Base-by-base conservation (phyloP, 1,140 invertebrate genomes). In the Drosophila nannoptera region DNA sequence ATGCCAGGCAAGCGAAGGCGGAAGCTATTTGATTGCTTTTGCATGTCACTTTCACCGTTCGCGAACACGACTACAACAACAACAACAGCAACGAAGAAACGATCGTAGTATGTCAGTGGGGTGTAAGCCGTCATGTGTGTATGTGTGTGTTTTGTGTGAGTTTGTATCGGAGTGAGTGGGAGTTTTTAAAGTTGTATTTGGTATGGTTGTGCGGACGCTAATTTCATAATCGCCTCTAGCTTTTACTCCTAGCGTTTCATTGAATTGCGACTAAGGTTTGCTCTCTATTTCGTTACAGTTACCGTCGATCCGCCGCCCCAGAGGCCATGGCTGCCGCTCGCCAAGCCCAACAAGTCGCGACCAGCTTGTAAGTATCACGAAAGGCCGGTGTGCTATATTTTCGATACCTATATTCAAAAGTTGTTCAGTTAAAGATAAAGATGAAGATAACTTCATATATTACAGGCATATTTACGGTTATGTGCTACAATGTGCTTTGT, bases 401-500 rank as follows among this genome's bases (percentile, higher is more conserved):
- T 22, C 22, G 22, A 22, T 22, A 22, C 1, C 22, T 2, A 22
- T 22, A 22, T 22, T 3, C 3, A 22, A 22, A 22, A 22, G 22
- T 3, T 22, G 22, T 22, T 1, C 22, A 22, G 22, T 38, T n/a
- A n/a, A n/a, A n/a, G n/a, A n/a, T n/a, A n/a, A n/a, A n/a, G n/a
- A n/a, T n/a, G n/a, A n/a, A n/a, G n/a, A n/a, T n/a, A n/a, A 46
- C 9, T n/a, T 5, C 0, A 4, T 22, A 1, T 48, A 77, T 91
- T 89, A 2, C 90, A 97, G 96, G 96, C 92, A 96, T 97, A 89
- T 98, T 99, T 91, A 99, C 98, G 54, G 97, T 99, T 66, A 98
- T 99, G 96, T 99, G 98, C 91, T 99, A 99, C 92, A 99, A 99
- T 91, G 97, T 99, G 56, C 92, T 99, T 59, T 99, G 98, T 91